Percentiles rank a stretch among this genome's conserved stretches.
phyloP scores from a whole-genome alignment of 2,797 vertebrate species.

The Gadopsis marmoratus region DNA sequence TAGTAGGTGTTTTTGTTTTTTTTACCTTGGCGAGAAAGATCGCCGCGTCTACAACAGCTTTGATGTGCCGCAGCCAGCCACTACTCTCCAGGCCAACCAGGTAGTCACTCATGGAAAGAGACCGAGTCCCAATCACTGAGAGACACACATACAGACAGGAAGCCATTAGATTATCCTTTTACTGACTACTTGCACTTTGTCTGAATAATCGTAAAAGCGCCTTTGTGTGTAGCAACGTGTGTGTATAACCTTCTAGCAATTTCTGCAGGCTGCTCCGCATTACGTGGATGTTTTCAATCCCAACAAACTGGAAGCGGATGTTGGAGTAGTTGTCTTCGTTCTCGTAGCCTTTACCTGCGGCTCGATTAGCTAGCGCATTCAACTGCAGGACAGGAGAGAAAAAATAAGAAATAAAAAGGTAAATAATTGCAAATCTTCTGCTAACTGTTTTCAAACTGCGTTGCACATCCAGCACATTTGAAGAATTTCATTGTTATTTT shows the following conservation, averaged over 20 bases:
- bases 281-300: slow-evolving; percentile 99
- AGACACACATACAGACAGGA: slow-evolving; percentile 26
- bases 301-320: slow-evolving; percentile 99
- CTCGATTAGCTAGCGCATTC: slow-evolving; percentile 97
- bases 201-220: too few species aligned
- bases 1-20: too few species aligned
- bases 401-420: background rate
- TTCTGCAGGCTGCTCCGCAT: slow-evolving; percentile 98
- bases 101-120: slow-evolving; percentile 92
- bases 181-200: background rate
- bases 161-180: background rate
- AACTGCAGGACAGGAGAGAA: slow-evolving; percentile 79
- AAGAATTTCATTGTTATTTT: background rate
- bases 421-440: background rate
- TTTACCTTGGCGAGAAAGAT: slow-evolving; percentile 93
- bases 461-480: background rate
- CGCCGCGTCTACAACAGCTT: slow-evolving; percentile 94
- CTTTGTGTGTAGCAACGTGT: background rate
- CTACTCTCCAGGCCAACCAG: slow-evolving; percentile 92
- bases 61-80: slow-evolving; percentile 96
- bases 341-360: slow-evolving; percentile 99
- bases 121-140: slow-evolving; percentile 90
- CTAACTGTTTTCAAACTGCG: background rate
- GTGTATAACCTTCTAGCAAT: slow-evolving; percentile 90
- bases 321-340: slow-evolving; percentile 99